These are phyloP conservation scores for Agrilus planipennis DNA, from an alignment of 1,140 invertebrate species.

Conservation along the genomic window DNA sequence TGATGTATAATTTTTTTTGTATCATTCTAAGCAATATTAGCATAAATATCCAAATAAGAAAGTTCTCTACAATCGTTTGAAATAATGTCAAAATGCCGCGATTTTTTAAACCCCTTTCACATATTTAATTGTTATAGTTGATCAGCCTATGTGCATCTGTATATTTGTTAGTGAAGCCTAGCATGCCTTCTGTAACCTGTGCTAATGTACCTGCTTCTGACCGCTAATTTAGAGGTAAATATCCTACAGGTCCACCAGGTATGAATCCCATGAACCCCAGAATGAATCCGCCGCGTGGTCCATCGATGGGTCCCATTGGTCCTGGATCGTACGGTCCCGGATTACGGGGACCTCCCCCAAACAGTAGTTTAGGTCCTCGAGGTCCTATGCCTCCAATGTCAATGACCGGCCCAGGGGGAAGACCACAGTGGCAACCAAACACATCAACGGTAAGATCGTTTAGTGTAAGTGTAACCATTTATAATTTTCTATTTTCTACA, in stretches of 20 bases:
- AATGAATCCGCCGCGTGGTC: slow-evolving; percentile 86
- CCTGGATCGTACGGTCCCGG: slow-evolving; percentile 75
- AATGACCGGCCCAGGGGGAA: slow-evolving; percentile 76
- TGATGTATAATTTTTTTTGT: no score
- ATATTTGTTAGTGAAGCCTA: slow-evolving; percentile 14
- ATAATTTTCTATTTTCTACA: no score
- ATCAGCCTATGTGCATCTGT: slow-evolving; percentile 8
- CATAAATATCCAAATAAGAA: no score
- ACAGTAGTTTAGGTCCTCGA: slow-evolving; percentile 60
- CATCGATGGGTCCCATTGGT: slow-evolving; percentile 86
- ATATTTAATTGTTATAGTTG: no score
- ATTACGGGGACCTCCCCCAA: slow-evolving; percentile 82
- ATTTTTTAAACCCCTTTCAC: no score
- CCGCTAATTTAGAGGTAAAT: background rate
- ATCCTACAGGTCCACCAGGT: slow-evolving; percentile 59
- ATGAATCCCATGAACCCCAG: slow-evolving; percentile 87
- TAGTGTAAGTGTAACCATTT: no score
- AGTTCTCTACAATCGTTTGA: no score
- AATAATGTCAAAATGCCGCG: no score
- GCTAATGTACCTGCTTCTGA: background rate
- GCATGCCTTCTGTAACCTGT: slow-evolving; percentile 17
- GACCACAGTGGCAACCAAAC: slow-evolving; percentile 81
- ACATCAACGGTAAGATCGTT: slow-evolving; percentile 73
- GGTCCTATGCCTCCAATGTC: slow-evolving; percentile 78
- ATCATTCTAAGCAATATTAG: no score